phyloP scores from a whole-genome alignment of 2,113 vertebrate genomes.

The Hypanus sabinus region DNA sequence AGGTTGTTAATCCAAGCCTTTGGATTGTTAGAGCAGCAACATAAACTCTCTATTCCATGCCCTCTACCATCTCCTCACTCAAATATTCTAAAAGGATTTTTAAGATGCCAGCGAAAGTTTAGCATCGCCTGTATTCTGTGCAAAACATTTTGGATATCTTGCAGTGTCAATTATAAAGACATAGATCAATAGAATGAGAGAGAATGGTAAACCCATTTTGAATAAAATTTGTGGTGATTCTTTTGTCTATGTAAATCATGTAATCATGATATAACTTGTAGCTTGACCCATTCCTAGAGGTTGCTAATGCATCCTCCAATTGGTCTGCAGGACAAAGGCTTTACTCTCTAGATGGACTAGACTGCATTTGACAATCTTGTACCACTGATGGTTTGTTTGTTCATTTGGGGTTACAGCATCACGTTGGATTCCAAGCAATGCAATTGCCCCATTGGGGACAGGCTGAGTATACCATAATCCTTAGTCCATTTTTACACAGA shows the following conservation, averaged over 20 bases:
- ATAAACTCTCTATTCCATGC: no score
- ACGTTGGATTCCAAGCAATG: slow-evolving; percentile 20
- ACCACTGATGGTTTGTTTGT: background rate
- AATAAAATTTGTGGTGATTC: background rate
- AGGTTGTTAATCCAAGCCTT: no score
- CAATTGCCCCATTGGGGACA: background rate
- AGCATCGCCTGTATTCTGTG: background rate
- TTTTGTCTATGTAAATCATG: background rate
- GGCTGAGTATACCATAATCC: slow-evolving; percentile 54
- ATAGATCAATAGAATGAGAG: background rate
- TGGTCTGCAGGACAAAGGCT: background rate
- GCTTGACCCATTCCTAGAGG: background rate
- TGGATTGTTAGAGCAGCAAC: no score
- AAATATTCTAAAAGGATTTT: background rate
- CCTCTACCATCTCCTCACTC: background rate
- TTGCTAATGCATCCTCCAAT: background rate
- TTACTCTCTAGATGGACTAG: background rate
- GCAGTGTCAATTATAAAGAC: background rate
- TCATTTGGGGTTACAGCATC: background rate
- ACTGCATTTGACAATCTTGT: background rate
- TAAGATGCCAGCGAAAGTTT: background rate
- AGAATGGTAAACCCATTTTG: background rate
- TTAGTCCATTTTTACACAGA: slow-evolving; percentile 58
- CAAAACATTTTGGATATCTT: slow-evolving; percentile 15
- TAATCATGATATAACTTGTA: background rate